Base-by-base conservation (phyloP, 1,140 invertebrate genomes). In the Caenorhabditis remanei region DNA sequence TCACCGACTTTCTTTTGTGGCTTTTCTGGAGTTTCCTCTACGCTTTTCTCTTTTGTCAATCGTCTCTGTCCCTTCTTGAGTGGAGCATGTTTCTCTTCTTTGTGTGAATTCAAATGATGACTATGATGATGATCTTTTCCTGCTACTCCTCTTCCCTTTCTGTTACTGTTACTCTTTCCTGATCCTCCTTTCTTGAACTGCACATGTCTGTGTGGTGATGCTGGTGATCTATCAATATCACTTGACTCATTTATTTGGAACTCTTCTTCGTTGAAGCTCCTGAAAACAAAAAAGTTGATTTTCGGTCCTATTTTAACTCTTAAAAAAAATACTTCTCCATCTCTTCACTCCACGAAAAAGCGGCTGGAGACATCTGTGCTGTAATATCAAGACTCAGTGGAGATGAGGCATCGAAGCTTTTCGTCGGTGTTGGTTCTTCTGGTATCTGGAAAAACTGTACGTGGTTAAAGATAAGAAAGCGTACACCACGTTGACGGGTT, bases 41-140 rank as follows among this genome's bases (percentile, higher is more conserved):
- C 71, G 14, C 71, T 79, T n/a, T 79, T 79, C 71, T 79, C 71
- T 24, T 79, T 79, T n/a, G 71, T 79, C 46, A 79, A 79, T 79
- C 71, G 43, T 79, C 46, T 19, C n/a, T 79, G 71, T 43, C 71
- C 71, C 21, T 79, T 79, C 71, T 79, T 79, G 0, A 50, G 2
- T 14, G 13, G 46, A 21, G 9, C 71, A 21, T 21, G 46, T n/a
- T 79, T 53, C n/a, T 79, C 13, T 13, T 24, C 19, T 50, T 79
- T 16, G 16, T 43, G 67, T 43, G 40, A 41, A 13, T 71, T 41
- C 50, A 16, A 40, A 50, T 53, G 61, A 24, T 63, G 21, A 24
- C 32, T 40, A 79, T 43, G 71, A 24, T 53, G 21, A 32, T 24
- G 21, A 8, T 58, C 19, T 58, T 24, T 24, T 1, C 61, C 56